Percentiles rank a stretch among this genome's conserved stretches.
Conservation (phyloP, 2,113 vertebrate species). For the Cathartes aura region DNA sequence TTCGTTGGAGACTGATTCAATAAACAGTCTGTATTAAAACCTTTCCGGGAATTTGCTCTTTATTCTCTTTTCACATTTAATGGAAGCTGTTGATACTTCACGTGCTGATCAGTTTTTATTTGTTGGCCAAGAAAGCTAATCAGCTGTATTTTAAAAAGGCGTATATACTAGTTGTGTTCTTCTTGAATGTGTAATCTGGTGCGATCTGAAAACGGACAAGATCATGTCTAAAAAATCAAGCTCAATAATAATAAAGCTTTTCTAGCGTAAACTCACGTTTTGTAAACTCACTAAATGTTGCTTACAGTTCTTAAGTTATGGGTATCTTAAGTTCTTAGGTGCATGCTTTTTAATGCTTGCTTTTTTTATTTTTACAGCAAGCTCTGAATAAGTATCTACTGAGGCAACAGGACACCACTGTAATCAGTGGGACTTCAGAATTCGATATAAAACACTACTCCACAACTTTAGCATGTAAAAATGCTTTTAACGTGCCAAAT, state of each 20-base stretch:
- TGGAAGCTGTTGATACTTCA: neutral
- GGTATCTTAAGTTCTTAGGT: neutral
- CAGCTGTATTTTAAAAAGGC: neutral
- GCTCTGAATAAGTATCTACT: neutral
- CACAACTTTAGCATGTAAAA: neutral
- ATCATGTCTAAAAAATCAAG: neutral
- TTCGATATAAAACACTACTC: neutral
- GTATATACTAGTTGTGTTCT: neutral
- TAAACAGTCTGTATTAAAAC: neutral
- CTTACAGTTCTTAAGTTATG: neutral
- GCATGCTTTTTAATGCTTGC: neutral
- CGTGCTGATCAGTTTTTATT: neutral
- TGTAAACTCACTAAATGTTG: neutral
- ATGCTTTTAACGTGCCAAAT: neutral
- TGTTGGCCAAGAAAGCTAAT: neutral
- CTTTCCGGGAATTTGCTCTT: neutral
- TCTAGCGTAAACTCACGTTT: neutral
- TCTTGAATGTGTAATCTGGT: neutral
- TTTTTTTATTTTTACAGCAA: neutral
- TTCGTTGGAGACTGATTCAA: neutral
- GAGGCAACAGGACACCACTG: neutral
- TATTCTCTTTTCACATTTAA: neutral
- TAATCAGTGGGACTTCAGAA: neutral
- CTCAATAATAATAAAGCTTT: neutral
- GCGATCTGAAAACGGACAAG: neutral